A percentile compares a stretch with the other conserved stretches of the same genome.
phyloP scores from a whole-genome alignment of 2,888 invertebrate species.

The Ochropleura plecta region DNA sequence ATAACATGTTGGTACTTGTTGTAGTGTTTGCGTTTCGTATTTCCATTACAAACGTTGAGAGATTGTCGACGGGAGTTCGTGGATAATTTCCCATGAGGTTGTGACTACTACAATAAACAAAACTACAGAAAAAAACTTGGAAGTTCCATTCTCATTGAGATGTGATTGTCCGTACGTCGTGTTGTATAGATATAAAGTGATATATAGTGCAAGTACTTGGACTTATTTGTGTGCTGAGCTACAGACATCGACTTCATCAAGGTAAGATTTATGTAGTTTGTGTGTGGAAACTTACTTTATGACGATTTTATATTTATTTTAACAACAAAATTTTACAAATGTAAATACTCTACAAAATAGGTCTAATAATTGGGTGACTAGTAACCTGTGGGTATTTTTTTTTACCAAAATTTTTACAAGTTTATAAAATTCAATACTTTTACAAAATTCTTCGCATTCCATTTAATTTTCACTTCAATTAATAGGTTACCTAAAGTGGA shows the following conservation, averaged over 20 bases:
- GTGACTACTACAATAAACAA: conserved; percentile 85
- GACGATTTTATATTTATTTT: neutral
- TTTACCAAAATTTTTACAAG: neutral
- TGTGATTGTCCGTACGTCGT: conserved; percentile 77
- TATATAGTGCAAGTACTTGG: conserved; percentile 73
- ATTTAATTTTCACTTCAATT: neutral
- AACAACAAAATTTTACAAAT: neutral
- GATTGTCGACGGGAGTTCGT: conserved; percentile 78
- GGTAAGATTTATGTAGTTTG: conserved; percentile 63
- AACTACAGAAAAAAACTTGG: conserved; percentile 80
- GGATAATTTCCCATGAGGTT: conserved; percentile 87
- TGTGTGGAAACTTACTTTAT: neutral
- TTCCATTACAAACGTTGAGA: conserved; percentile 77
- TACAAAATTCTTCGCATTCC: neutral
- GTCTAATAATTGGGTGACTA: neutral
- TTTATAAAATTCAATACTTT: too few relatives aligned
- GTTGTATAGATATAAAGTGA: conserved; percentile 66
- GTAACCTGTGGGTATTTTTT: neutral
- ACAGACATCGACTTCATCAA: conserved; percentile 52
- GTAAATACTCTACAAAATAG: too few relatives aligned
- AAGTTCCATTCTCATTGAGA: conserved; percentile 77
- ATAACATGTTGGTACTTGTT: conserved; percentile 74
- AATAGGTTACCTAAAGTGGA: neutral
- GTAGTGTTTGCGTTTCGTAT: conserved; percentile 73
- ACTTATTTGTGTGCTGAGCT: conserved; percentile 71